Base-by-base conservation (phyloP, 2,113 vertebrate species). In the Chaetodon trifascialis region DNA sequence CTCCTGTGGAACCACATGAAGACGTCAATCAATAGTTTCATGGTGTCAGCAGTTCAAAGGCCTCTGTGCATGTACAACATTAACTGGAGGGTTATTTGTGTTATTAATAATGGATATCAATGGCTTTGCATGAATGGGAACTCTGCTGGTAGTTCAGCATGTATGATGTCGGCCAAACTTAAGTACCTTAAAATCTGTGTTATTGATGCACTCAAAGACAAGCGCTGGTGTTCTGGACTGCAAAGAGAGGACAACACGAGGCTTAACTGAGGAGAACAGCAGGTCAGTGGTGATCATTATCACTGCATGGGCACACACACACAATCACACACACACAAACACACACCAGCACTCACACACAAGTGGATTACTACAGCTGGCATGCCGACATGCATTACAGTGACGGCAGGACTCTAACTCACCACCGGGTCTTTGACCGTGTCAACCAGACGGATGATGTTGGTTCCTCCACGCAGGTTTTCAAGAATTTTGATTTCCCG, bases 141-240 rank as follows among this genome's bases (percentile, higher is more conserved):
- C 23, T 25, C n/a, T 60, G 75, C 69, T 74, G 76, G 21, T 79
- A 71, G 83, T 86, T 52, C 40, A 58, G 83, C 63, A 77, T 42
- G 79, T 83, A 54, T 71, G 82, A 66, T 73, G 51, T 44, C 44
- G 65, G 86, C 76, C 80, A 91, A 86, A 76, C 79, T 66, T 0
- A 79, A 79, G 79, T 96, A 99, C 98, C 98, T 99, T 99, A 96
- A 99, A 99, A 94, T 99, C 97, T 95, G 98, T 99, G 95, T 99
- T 99, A 95, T 99, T 99, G 95, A 99, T 98, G 96, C 97, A 98
- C 93, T 99, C 98, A 95, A 99, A 99, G 92, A 99, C 98, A 92
- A 99, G 97, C 85, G 98, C 98, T 87, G 98, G 98, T 76, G 98
- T 99, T 95, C 98, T 97, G 92, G 98, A 99, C 98, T 99, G 97